A percentile compares a stretch with the other conserved stretches of the same genome.
These are phyloP conservation scores for Chamaetylas fuelleborni DNA, from an alignment of 2,113 vertebrate genomes.

Conservation along the genomic window DNA sequence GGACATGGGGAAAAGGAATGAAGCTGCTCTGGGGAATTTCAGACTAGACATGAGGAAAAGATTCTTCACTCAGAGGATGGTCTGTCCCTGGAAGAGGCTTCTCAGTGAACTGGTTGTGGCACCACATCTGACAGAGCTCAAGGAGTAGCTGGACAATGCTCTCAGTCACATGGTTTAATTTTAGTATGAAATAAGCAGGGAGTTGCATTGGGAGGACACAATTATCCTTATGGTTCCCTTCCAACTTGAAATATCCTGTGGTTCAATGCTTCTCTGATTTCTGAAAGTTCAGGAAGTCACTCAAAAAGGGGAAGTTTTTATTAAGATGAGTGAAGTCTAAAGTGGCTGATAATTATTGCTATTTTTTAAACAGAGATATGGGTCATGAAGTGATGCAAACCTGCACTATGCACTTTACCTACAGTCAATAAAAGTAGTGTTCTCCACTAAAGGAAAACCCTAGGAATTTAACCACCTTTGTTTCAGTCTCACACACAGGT, in stretches of 20 bases:
- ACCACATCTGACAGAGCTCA: not conserved
- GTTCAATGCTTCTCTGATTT: not conserved
- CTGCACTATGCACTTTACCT: not conserved
- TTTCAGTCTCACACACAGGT: not conserved
- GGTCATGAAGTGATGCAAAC: not conserved
- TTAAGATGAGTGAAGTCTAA: not conserved
- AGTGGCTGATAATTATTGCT: not conserved
- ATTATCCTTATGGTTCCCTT: not conserved
- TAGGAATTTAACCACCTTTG: not conserved
- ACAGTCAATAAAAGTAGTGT: not conserved
- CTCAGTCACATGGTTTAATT: not conserved
- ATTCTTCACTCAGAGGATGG: not conserved
- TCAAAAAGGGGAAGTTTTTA: not conserved
- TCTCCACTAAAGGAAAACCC: not conserved
- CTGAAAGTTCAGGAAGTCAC: not conserved
- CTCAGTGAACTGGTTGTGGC: rapidly evolving
- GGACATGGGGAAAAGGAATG: not conserved
- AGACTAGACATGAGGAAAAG: not conserved
- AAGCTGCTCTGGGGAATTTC: not conserved
- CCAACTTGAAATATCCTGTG: not conserved
- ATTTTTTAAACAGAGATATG: not conserved
- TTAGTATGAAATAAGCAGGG: not conserved
- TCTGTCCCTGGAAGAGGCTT: not conserved
- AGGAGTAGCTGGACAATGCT: not conserved
- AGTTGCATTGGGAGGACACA: not conserved